Evolutionary conservation across 2,113 vertebrate species (phyloP).

Genomic region (Pituophis catenifer): DNA sequence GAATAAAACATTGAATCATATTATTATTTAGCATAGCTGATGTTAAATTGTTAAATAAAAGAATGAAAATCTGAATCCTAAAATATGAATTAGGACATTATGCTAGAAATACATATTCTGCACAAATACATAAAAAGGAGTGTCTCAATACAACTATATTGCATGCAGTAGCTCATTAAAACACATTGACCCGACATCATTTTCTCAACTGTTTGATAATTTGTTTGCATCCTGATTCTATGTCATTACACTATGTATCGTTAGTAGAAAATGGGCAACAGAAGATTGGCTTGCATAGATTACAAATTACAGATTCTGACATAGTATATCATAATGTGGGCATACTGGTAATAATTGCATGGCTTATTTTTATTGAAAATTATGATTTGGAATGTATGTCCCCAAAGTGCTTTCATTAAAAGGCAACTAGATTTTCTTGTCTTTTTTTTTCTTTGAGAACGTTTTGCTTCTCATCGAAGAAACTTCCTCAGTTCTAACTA

Average conservation of each 20-base stretch:
- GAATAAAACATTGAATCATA: neutral
- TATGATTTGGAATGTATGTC: neutral
- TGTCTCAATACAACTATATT: neutral
- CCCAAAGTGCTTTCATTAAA: too few relatives aligned
- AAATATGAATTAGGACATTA: neutral
- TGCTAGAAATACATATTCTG: neutral
- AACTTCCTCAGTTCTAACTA: too few relatives aligned
- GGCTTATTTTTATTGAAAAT: neutral
- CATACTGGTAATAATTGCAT: neutral
- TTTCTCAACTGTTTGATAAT: neutral
- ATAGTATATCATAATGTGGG: neutral
- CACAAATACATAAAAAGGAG: neutral
- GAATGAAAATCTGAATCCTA: neutral
- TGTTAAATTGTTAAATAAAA: neutral
- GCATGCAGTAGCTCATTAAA: neutral
- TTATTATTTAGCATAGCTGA: neutral
- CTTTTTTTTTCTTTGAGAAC: too few relatives aligned
- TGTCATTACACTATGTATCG: neutral
- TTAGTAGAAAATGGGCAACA: neutral
- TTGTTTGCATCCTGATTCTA: neutral
- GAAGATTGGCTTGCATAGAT: neutral
- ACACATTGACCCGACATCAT: neutral
- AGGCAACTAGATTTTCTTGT: too few relatives aligned
- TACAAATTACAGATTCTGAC: neutral
- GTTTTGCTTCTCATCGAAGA: too few relatives aligned